Percentiles rank a stretch among this genome's conserved stretches.
Conservation (phyloP, 2,113 vertebrate species). For the Bos javanicus region DNA sequence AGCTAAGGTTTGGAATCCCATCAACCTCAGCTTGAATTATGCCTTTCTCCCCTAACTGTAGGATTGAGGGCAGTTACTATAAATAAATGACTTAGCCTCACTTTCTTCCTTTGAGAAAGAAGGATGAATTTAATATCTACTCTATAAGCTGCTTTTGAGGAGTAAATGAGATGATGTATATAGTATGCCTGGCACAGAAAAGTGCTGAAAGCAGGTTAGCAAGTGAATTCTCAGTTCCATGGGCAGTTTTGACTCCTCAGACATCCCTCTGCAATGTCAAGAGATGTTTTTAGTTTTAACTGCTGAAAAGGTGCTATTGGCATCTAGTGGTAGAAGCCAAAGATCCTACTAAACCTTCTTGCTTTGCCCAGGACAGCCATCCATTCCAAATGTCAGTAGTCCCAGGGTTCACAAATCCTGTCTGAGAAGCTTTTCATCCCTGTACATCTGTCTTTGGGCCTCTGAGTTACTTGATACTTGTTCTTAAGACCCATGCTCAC, state of each 20-base stretch:
- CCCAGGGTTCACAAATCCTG: not conserved
- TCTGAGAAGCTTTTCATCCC: not conserved
- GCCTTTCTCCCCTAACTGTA: not conserved
- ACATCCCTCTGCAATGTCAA: not conserved
- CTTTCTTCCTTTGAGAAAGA: not conserved
- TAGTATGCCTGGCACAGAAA: not conserved
- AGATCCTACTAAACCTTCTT: not conserved
- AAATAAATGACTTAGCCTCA: not conserved
- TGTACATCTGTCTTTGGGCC: not conserved
- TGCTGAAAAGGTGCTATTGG: not conserved
- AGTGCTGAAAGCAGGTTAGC: not conserved
- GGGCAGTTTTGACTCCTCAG: not conserved
- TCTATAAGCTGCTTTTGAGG: not conserved
- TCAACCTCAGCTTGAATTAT: not conserved
- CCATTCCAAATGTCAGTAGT: not conserved
- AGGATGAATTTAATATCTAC: not conserved
- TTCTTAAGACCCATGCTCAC: not conserved
- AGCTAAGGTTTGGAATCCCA: not conserved
- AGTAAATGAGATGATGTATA: not conserved
- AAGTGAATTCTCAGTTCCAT: not conserved
- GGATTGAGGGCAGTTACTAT: not conserved
- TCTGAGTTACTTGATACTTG: not conserved
- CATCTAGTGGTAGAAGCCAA: not conserved
- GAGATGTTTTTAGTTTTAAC: not conserved
- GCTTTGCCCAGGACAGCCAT: not conserved